These are phyloP conservation scores for Urosaurus nigricauda DNA, from an alignment of 2,797 vertebrate genomes.

Conservation along the genomic window DNA sequence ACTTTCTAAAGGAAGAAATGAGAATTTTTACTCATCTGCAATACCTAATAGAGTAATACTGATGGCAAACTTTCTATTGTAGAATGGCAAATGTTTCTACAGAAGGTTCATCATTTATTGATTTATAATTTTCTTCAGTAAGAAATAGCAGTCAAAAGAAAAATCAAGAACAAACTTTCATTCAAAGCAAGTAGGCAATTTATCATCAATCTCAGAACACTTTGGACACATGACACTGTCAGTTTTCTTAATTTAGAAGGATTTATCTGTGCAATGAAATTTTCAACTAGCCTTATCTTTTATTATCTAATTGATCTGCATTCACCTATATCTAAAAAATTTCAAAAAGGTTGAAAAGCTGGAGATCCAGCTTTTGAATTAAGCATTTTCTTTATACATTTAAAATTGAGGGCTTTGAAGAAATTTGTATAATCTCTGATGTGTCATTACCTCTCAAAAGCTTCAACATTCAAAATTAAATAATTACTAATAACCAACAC, in stretches of 20 bases:
- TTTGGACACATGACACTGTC: conserved; percentile 8
- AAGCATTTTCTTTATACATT: not conserved
- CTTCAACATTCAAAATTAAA: not conserved
- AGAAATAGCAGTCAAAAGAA: conserved; percentile 8
- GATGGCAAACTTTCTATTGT: not conserved
- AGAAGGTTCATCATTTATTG: conserved; percentile 8
- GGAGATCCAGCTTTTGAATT: too few species aligned
- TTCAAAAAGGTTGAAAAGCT: not conserved
- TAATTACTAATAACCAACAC: not conserved
- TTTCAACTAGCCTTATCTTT: not conserved
- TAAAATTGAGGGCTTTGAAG: not conserved
- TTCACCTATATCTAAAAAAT: not conserved
- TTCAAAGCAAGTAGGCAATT: not conserved
- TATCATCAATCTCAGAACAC: conserved; percentile 25
- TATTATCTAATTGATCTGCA: not conserved
- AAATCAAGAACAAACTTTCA: conserved; percentile 22
- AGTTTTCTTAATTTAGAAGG: not conserved
- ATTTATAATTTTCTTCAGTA: conserved; percentile 16
- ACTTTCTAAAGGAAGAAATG: not conserved
- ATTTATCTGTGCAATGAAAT: not conserved
- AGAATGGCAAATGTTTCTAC: conserved; percentile 7
- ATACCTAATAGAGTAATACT: not conserved
- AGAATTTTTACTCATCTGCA: not conserved
- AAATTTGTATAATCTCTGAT: not conserved
- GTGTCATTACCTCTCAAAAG: not conserved